These are phyloP conservation scores for Gopherus evgoodei DNA, from an alignment of 2,113 vertebrate species.

Conservation along the genomic window DNA sequence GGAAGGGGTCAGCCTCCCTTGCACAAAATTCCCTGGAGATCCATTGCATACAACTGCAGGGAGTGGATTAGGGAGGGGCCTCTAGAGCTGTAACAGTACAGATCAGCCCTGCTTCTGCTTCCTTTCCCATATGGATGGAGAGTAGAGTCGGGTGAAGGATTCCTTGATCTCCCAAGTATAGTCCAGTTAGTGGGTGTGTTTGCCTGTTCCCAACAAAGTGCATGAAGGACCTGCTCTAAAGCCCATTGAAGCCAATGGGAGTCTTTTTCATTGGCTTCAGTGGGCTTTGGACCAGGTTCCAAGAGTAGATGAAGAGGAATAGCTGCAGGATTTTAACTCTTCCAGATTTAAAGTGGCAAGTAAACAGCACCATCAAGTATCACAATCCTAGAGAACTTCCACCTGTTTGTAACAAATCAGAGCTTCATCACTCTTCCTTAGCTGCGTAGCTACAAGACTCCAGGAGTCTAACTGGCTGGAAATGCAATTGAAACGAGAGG, in stretches of 20 bases:
- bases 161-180: not conserved
- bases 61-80: not conserved
- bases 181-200: no score
- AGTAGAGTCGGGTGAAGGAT: no score
- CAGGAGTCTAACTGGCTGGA: not conserved
- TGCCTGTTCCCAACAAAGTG: not conserved
- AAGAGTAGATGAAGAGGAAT: not conserved
- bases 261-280: not conserved
- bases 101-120: not conserved
- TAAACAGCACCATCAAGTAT: not conserved
- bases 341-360: not conserved
- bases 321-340: not conserved
- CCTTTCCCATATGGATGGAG: not conserved
- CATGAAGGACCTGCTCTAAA: no score
- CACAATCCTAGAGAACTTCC: not conserved
- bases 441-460: no score
- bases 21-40: not conserved
- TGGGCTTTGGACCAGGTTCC: not conserved
- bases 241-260: not conserved
- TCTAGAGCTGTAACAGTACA: not conserved
- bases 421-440: not conserved
- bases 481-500: not conserved
- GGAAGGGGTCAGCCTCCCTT: not conserved
- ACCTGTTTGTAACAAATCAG: not conserved
- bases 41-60: fast-evolving